Evolutionary conservation across 2,888 invertebrate genomes (phyloP), one percentile per base, ranked within the genome.

Genomic region (Ennomos erosarius): DNA sequence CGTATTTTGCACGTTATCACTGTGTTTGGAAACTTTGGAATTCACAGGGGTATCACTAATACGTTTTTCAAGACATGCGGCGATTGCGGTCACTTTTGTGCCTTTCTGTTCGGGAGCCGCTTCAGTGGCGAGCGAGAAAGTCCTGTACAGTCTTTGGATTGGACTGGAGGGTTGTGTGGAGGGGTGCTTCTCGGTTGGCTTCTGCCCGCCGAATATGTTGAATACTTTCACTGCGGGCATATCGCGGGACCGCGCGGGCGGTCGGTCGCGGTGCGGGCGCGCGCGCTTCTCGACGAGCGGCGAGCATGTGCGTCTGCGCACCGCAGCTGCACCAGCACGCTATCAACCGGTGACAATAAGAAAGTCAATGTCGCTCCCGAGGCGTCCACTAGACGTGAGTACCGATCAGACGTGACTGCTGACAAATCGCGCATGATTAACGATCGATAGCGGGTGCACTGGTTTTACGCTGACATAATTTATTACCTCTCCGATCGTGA

Each of bases 191-290:
- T 90, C 90, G 84, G 88, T 77, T 82, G 90, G 87, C 88, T 90
- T 91, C 88, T 91, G 91, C 76, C 88, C 89, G 82, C 91, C 92
- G 87, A 92, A 92, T 91, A 92, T 89, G 79, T 86, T 89, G 80
- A 91, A 90, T 80, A 91, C 92, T 90, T 92, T 92, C 90, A 91
- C 92, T 89, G 89, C 90, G 91, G 92, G 92, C 91, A 91, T 92
- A 74, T 81, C 90, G 89, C 89, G 89, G 81, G 80, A 85, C 87
- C 89, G 87, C 81, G 79, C 82, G 82, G 79, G 85, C 84, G 80
- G 76, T 85, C 85, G 87, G 58, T 63, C 85, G 85, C 73, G 77
- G 82, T 80, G 82, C 83, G 70, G 82, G 87, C 76, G 90, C 90
- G 90, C 91, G 90, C 91, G 87, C 89, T 74, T 81, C 74, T 73